Conservation (phyloP, 23 tunicate species). For the Ciona savignyi region DNA sequence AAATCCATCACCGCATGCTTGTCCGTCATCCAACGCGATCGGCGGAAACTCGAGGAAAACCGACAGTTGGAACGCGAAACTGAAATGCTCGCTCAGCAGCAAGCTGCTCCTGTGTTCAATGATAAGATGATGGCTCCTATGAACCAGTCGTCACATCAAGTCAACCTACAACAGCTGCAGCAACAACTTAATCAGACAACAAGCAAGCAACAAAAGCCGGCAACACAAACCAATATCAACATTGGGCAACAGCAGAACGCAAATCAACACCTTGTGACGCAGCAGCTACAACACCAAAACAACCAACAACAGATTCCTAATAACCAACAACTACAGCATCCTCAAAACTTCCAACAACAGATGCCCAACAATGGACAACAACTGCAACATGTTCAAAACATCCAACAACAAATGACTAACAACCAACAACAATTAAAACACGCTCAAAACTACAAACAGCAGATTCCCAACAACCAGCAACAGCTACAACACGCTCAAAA, state of each 20-base stretch:
- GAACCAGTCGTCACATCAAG: constrained; percentile 8
- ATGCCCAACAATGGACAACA: background rate
- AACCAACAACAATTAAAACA: background rate
- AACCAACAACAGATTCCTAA: constrained; percentile 11
- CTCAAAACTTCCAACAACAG: background rate
- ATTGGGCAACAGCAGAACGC: constrained; percentile 5
- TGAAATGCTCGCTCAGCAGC: constrained; percentile 17
- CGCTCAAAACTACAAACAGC: background rate
- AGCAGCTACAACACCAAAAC: no score
- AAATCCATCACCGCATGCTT: constrained; percentile 72
- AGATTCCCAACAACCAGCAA: background rate
- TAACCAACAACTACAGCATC: background rate
- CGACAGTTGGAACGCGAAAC: constrained; percentile 38
- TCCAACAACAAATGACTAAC: background rate
- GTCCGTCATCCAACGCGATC: constrained; percentile 44
- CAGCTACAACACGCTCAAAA: background rate
- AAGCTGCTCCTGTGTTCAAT: constrained; percentile 10
- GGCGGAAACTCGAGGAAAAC: constrained; percentile 46
- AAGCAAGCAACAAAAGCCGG: background rate
- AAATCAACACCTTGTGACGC: constrained; percentile 15
- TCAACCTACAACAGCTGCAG: constrained; percentile 4
- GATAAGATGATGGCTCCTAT: background rate
- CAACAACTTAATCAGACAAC: background rate
- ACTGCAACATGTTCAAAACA: background rate
- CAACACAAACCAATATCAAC: background rate